Evolutionary conservation across 2,888 invertebrate genomes (phyloP).

Genomic region (Netelia inedita): DNA sequence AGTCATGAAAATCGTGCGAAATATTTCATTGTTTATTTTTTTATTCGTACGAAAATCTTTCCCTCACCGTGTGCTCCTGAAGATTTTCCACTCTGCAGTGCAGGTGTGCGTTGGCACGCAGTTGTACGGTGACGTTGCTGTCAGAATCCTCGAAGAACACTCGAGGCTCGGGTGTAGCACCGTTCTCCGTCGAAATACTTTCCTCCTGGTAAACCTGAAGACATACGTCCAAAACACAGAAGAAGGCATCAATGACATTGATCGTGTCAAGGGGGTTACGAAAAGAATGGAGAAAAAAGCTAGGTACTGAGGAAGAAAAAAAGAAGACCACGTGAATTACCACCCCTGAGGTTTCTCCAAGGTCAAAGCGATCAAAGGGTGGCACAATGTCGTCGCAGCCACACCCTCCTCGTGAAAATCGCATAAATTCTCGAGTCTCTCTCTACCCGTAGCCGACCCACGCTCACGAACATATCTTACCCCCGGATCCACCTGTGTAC

Average conservation of each 20-base stretch:
- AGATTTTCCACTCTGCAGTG: constrained; percentile 86
- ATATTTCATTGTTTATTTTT: neutral
- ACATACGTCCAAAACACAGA: constrained; percentile 20
- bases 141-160: constrained; percentile 90
- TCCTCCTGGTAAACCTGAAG: constrained; percentile 82
- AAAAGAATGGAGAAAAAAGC: neutral
- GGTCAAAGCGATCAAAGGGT: constrained; percentile 27
- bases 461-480: neutral
- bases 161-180: constrained; percentile 89
- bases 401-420: constrained; percentile 1
- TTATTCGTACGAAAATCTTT: neutral
- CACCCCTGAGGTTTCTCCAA: neutral
- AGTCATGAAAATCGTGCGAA: neutral
- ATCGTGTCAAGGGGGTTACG: neutral
- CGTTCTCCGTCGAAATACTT: constrained; percentile 81
- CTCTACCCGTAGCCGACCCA: constrained; percentile 4
- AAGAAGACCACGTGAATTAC: neutral
- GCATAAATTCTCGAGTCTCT: constrained; percentile 29
- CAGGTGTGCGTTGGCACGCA: constrained; percentile 86
- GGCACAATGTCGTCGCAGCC: neutral
- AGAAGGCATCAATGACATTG: neutral
- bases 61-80: constrained; percentile 85
- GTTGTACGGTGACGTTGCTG: constrained; percentile 86
- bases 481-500: neutral
- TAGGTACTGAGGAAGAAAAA: constrained; percentile 1